Conservation (phyloP, 1,140 invertebrate genomes). For the Bombus pascuorum region DNA sequence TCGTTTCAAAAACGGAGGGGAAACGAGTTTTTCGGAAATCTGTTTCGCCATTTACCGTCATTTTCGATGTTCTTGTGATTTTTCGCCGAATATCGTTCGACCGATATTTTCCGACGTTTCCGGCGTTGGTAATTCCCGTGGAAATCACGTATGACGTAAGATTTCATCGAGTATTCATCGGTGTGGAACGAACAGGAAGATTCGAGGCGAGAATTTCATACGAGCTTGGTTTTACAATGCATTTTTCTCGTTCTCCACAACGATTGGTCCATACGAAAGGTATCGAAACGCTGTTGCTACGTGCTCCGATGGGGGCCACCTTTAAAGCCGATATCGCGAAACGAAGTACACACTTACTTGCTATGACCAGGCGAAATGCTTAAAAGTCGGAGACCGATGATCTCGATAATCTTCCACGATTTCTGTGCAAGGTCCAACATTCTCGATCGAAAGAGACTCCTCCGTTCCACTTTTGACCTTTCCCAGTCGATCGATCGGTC, state of each 20-base stretch:
- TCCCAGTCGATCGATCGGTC: neutral
- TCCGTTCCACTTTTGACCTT: constrained; percentile 16
- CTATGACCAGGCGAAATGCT: constrained; percentile 2
- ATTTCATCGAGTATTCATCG: neutral
- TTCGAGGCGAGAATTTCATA: neutral
- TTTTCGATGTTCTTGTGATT: no score
- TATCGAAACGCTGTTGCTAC: constrained; percentile 42
- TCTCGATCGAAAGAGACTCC: neutral
- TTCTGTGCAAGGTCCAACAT: neutral
- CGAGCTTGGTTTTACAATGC: neutral
- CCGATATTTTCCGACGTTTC: neutral
- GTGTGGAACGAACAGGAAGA: neutral
- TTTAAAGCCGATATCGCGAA: constrained; percentile 52
- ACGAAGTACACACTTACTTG: neutral
- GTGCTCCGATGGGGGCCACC: constrained; percentile 31
- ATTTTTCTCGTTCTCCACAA: constrained; percentile 16
- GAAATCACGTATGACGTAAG: neutral
- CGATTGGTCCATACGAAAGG: constrained; percentile 15
- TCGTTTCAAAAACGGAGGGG: neutral
- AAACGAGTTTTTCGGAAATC: neutral
- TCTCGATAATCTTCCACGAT: neutral
- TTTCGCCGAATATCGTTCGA: neutral
- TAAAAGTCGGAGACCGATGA: neutral
- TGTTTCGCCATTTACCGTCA: neutral
- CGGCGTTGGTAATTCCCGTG: neutral